phyloP scores from a whole-genome alignment of 2,797 vertebrate species.

The Typhlichthys subterraneus region DNA sequence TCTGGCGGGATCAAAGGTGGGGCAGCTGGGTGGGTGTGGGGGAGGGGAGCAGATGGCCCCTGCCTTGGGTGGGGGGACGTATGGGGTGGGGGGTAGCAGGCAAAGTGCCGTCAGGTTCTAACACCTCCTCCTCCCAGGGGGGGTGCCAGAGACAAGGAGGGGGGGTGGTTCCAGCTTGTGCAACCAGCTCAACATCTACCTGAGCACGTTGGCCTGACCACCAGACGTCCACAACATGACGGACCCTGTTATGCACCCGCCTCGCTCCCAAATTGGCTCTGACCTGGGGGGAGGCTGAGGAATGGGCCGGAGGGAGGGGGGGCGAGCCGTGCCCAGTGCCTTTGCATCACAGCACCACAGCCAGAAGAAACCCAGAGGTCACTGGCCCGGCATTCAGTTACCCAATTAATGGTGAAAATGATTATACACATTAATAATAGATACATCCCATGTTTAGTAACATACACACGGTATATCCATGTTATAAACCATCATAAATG shows the following conservation, averaged over 20 bases:
- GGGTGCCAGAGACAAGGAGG: not conserved
- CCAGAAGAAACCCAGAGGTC: slow-evolving; percentile 15
- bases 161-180: slow-evolving; percentile 58
- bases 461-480: no score
- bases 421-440: no score
- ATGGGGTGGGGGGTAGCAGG: slow-evolving; percentile 51
- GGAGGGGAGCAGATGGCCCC: slow-evolving; percentile 75
- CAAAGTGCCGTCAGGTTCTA: slow-evolving; percentile 82
- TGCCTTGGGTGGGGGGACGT: slow-evolving; percentile 58
- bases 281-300: slow-evolving; percentile 62
- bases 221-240: slow-evolving; percentile 65
- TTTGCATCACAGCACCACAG: slow-evolving; percentile 14
- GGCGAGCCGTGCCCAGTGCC: slow-evolving; percentile 43
- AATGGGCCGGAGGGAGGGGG: slow-evolving; percentile 62
- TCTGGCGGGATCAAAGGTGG: slow-evolving; percentile 80
- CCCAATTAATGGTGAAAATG: no score
- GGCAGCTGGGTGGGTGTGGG: slow-evolving; percentile 69
- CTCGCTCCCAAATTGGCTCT: slow-evolving; percentile 69
- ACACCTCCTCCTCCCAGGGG: slow-evolving; percentile 79
- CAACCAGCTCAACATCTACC: slow-evolving; percentile 68
- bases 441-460: no score
- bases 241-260: not conserved
- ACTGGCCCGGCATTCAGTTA: not conserved
- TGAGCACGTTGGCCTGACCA: slow-evolving; percentile 72
- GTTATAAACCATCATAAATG: no score